Conservation (phyloP, 2,797 vertebrate genomes). For the Chloroceryle inda region DNA sequence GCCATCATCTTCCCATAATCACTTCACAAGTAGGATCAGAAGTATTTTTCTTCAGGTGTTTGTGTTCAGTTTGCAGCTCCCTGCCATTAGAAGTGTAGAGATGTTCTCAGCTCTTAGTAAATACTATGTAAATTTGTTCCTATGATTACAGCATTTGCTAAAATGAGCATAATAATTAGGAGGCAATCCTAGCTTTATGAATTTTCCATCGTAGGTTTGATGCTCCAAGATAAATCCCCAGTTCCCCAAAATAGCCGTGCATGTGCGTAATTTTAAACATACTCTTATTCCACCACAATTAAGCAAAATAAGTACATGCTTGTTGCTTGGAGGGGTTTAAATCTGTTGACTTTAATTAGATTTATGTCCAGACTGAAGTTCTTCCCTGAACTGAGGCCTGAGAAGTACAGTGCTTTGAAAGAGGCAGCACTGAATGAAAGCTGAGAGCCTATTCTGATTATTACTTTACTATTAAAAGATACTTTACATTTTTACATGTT, state of each 20-base stretch:
- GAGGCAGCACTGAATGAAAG: constrained; percentile 22
- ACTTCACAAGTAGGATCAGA: neutral
- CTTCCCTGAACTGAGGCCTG: constrained; percentile 1
- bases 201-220: constrained; percentile 69
- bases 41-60: constrained; percentile 16
- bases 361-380: constrained; percentile 56
- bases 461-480: constrained; percentile 22
- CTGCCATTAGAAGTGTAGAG: neutral
- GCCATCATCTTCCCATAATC: neutral
- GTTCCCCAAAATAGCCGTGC: constrained; percentile 51
- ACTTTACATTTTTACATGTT: constrained; percentile 1
- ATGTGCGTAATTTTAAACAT: constrained; percentile 59
- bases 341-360: constrained; percentile 69
- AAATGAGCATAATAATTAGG: constrained; percentile 65
- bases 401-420: constrained; percentile 35
- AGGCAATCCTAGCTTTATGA: constrained; percentile 67
- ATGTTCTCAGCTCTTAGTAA: constrained; percentile 37
- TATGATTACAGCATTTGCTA: constrained; percentile 63
- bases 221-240: constrained; percentile 52
- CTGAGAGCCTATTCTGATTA: neutral
- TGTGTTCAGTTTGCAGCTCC: constrained; percentile 6
- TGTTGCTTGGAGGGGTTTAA: constrained; percentile 63
- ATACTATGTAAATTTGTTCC: constrained; percentile 69
- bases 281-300: constrained; percentile 59
- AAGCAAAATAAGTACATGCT: constrained; percentile 50